Evolutionary conservation across 2,113 vertebrate species (phyloP).

Genomic region (Anser cygnoides): DNA sequence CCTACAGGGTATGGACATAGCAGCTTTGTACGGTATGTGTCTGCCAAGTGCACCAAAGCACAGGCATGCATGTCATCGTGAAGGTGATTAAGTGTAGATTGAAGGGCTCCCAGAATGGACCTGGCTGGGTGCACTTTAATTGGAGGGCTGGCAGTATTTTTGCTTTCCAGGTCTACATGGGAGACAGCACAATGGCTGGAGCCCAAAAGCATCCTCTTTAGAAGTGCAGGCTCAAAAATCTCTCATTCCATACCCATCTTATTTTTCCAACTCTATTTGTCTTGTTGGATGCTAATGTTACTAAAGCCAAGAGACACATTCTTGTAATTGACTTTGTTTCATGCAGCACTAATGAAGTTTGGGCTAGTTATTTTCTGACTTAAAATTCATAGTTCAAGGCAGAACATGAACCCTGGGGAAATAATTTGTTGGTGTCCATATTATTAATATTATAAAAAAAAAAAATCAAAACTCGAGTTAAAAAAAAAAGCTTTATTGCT

Average conservation of each 20-base stretch:
- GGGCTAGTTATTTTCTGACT: neutral
- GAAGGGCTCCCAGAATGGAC: neutral
- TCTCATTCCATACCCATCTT: neutral
- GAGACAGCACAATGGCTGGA: neutral
- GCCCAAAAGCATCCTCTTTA: neutral
- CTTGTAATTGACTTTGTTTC: constrained; percentile 1
- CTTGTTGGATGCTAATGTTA: constrained; percentile 23
- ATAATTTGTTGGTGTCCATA: neutral
- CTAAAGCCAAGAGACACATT: constrained; percentile 31
- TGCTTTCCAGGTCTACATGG: neutral
- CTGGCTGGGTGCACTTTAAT: neutral
- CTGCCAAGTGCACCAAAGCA: neutral
- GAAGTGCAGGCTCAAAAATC: neutral
- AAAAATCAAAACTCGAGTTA: neutral
- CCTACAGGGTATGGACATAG: too few species aligned
- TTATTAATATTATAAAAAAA: neutral
- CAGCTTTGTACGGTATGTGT: too few species aligned
- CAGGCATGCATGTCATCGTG: fast-evolving
- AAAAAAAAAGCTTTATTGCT: neutral
- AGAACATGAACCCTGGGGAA: constrained; percentile 12
- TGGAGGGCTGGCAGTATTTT: neutral
- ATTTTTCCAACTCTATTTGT: constrained; percentile 40
- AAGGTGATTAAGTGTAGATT: neutral
- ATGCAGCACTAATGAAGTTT: neutral
- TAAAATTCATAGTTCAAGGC: neutral